A percentile compares a stretch with the other conserved stretches of the same genome.
phyloP scores from a whole-genome alignment of 2,113 vertebrate species.

The Albula goreensis region DNA sequence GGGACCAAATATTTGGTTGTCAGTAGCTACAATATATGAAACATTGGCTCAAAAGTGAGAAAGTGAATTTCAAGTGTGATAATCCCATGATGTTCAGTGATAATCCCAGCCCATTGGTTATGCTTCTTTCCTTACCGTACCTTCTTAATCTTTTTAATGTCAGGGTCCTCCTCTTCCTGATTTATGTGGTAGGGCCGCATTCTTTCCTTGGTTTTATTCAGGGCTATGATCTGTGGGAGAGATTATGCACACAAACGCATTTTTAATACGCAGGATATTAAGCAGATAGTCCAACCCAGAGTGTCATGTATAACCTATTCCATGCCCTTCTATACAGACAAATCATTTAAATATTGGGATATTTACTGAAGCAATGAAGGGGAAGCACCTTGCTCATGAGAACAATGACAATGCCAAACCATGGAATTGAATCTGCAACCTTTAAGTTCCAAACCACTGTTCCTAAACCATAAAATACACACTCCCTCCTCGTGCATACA shows the following conservation, averaged over 20 bases:
- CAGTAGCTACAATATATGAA: neutral
- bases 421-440: too few species aligned
- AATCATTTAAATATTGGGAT: too few species aligned
- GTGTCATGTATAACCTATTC: too few species aligned
- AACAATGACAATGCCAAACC: too few species aligned
- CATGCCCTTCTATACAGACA: too few species aligned
- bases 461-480: too few species aligned
- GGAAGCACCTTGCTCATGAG: too few species aligned
- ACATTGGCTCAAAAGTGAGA: neutral
- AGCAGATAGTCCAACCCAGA: too few species aligned
- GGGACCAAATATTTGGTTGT: neutral
- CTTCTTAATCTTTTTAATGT: conserved; percentile 99
- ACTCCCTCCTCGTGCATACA: neutral
- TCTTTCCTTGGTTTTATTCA: conserved; percentile 98
- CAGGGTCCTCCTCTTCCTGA: conserved; percentile 92
- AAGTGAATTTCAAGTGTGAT: neutral
- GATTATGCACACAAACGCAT: conserved; percentile 21
- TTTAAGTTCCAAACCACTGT: too few species aligned
- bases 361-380: too few species aligned
- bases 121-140: conserved; percentile 58
- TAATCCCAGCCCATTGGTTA: neutral
- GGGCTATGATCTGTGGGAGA: conserved; percentile 82
- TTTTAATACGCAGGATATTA: too few species aligned
- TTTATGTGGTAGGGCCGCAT: conserved; percentile 91
- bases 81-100: neutral